Percentiles rank a stretch among this genome's conserved stretches.
Evolutionary conservation across 2,113 vertebrate species (phyloP).

Genomic region (Dipodomys stephensi): DNA sequence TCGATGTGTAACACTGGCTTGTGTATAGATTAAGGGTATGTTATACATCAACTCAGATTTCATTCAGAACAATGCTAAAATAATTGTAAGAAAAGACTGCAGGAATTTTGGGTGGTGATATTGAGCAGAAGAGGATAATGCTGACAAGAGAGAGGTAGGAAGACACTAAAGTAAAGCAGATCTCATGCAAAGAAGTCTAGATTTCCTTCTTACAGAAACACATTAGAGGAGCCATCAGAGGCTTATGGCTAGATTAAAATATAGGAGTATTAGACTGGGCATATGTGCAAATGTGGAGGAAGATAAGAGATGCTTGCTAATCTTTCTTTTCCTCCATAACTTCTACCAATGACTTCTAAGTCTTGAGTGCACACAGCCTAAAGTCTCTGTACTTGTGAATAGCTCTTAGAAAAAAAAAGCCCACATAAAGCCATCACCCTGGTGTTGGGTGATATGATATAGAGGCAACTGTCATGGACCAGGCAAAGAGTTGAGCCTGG

Average conservation of each 20-base stretch:
- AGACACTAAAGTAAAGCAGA: neutral
- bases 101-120: neutral
- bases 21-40: no score
- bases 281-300: neutral
- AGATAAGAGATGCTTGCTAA: neutral
- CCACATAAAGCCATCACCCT: no score
- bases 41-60: no score
- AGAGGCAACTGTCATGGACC: neutral
- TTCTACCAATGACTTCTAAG: neutral
- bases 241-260: no score
- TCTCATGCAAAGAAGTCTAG: neutral
- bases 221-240: neutral
- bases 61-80: no score
- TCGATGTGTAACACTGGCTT: no score
- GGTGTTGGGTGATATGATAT: fast-evolving
- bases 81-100: neutral
- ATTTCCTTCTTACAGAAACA: neutral
- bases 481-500: neutral
- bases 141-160: neutral
- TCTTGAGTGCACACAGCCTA: neutral
- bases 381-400: neutral
- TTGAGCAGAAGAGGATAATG: neutral
- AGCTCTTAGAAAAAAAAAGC: neutral
- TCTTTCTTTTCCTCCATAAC: neutral
- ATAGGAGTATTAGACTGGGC: neutral